Percentiles rank a stretch among this genome's conserved stretches.
These are phyloP conservation scores for Trichopria drosophilae DNA, from an alignment of 2,888 invertebrate genomes.

Conservation along the genomic window DNA sequence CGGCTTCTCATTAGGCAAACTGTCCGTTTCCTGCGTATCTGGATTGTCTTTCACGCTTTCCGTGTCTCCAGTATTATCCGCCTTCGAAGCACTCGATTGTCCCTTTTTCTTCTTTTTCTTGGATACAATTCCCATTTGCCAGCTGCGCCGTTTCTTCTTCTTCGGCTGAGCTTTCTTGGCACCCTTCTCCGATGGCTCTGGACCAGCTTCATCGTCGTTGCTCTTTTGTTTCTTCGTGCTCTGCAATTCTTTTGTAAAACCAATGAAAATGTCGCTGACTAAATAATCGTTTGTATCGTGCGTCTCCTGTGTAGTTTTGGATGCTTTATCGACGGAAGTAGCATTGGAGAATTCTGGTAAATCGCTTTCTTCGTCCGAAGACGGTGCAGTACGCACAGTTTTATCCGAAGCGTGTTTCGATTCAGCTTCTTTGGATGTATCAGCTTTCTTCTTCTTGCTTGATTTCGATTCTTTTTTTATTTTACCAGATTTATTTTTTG, in stretches of 20 bases:
- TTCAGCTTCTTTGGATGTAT: constrained; percentile 28
- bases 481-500: constrained; percentile 16
- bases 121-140: constrained; percentile 45
- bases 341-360: neutral
- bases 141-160: constrained; percentile 49
- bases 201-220: constrained; percentile 13
- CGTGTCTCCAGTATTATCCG: constrained; percentile 2
- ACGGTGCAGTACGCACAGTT: neutral
- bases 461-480: constrained; percentile 24
- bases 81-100: constrained; percentile 8
- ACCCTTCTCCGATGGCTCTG: too few relatives aligned
- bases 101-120: constrained; percentile 43
- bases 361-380: neutral
- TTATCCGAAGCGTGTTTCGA: constrained; percentile 37
- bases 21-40: constrained; percentile 13
- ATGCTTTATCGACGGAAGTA: neutral
- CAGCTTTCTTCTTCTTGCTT: constrained; percentile 21
- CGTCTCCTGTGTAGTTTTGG: neutral
- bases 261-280: constrained; percentile 22
- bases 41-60: constrained; percentile 9
- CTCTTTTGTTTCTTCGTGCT: constrained; percentile 30
- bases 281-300: constrained; percentile 26
- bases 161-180: constrained; percentile 30
- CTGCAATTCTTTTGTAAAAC: constrained; percentile 19
- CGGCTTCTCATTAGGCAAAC: neutral